Evolutionary conservation across 2,113 vertebrate species (phyloP).

Genomic region (Mastomys coucha): DNA sequence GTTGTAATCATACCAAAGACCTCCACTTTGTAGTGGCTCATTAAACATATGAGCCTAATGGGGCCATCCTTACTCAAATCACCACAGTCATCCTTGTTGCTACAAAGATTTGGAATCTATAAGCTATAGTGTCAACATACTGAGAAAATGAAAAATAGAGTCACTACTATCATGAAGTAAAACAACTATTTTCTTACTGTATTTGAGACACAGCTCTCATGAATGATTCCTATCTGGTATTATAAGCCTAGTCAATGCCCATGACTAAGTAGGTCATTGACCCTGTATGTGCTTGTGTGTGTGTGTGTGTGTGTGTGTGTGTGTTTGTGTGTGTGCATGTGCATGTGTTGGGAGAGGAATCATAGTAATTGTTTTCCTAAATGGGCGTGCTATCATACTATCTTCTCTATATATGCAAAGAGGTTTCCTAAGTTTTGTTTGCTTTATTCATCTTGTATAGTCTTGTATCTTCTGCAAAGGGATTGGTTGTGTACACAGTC

Average conservation of each 20-base stretch:
- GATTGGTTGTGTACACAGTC: accelerated
- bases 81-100: not conserved
- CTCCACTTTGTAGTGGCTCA: not conserved
- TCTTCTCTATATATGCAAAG: not conserved
- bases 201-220: not conserved
- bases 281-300: not conserved
- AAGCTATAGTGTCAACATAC: not conserved
- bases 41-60: not conserved
- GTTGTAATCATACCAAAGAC: not conserved
- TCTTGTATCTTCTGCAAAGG: not conserved
- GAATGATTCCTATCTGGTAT: not conserved
- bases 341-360: not conserved
- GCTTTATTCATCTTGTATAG: not conserved
- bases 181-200: not conserved
- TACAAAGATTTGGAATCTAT: not conserved
- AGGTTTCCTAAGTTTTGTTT: not conserved
- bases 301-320: too few relatives aligned
- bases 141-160: not conserved
- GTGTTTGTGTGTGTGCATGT: too few relatives aligned
- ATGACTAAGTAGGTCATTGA: not conserved
- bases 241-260: not conserved
- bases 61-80: not conserved
- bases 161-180: not conserved
- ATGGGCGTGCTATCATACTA: not conserved
- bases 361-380: not conserved